Percentiles rank a stretch among this genome's conserved stretches.
Evolutionary conservation across 2,888 invertebrate species (phyloP).

Genomic region (Melitaea athalia): DNA sequence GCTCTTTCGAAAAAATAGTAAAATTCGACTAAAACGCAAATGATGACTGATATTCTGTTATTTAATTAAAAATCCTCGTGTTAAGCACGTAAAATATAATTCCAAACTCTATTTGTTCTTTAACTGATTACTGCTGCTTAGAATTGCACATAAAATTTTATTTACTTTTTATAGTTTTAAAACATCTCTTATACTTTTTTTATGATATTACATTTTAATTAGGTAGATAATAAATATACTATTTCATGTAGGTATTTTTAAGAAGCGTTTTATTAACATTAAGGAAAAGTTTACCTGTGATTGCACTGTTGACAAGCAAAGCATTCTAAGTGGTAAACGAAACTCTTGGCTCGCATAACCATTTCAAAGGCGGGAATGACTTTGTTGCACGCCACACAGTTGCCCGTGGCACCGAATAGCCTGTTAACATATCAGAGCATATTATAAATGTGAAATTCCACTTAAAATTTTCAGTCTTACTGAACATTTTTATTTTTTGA

Average conservation of each 20-base stretch:
- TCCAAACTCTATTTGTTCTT: not conserved
- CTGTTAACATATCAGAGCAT: conserved; percentile 73
- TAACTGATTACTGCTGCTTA: not conserved
- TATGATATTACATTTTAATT: too few species aligned
- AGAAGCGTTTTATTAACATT: conserved; percentile 4
- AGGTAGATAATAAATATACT: too few species aligned
- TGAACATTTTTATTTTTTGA: not conserved
- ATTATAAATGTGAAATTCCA: conserved; percentile 17
- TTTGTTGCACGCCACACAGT: conserved; percentile 95
- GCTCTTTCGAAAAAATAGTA: not conserved
- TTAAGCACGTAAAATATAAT: not conserved
- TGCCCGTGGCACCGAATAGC: conserved; percentile 94
- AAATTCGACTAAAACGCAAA: not conserved
- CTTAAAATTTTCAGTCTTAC: conserved; percentile 20
- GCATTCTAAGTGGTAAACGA: conserved; percentile 96
- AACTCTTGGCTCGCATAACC: conserved; percentile 96
- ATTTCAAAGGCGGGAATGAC: conserved; percentile 97
- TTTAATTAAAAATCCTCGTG: too few species aligned
- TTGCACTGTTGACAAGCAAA: conserved; percentile 97
- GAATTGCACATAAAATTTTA: not conserved
- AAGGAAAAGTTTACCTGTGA: conserved; percentile 86
- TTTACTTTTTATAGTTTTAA: too few species aligned
- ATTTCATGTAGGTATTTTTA: not conserved
- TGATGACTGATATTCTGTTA: too few species aligned
- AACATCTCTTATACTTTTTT: too few species aligned